A percentile compares a stretch with the other conserved stretches of the same genome.
Evolutionary conservation across 35 echinoderm and acorn worm species (phyloP).

Genomic region (Ophiothrix spiculata): DNA sequence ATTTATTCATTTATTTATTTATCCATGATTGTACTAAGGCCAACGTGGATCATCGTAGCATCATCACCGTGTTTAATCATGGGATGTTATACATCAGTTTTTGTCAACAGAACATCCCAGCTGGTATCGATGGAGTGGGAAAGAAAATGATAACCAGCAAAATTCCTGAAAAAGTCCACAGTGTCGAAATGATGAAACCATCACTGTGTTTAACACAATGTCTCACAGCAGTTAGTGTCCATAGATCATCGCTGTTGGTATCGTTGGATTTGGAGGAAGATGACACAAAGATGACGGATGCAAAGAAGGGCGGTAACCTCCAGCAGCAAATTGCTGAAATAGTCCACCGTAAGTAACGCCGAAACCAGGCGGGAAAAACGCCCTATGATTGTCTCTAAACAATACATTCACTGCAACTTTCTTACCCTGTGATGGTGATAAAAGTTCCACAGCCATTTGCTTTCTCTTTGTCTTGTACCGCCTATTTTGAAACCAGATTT

Average conservation of each 20-base stretch:
- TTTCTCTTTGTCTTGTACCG: slow-evolving; percentile 97
- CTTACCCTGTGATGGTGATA: slow-evolving; percentile 80
- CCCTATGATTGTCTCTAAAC: slow-evolving; percentile 67
- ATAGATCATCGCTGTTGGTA: too few relatives aligned
- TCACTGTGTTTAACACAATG: too few relatives aligned
- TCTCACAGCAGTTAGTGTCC: background rate
- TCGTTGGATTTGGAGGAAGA: background rate
- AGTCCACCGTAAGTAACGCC: background rate
- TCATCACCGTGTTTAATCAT: too few relatives aligned
- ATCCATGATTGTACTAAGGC: too few relatives aligned
- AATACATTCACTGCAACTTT: slow-evolving; percentile 97
- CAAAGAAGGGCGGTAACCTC: background rate
- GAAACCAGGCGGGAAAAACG: slow-evolving; percentile 40
- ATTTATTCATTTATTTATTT: too few relatives aligned
- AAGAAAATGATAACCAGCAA: too few relatives aligned
- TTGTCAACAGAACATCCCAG: too few relatives aligned
- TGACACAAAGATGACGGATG: background rate
- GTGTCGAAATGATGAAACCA: too few relatives aligned
- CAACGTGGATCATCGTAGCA: too few relatives aligned
- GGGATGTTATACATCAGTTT: too few relatives aligned
- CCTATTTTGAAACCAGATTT: slow-evolving; percentile 99
- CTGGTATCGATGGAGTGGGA: too few relatives aligned
- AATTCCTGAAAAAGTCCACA: too few relatives aligned
- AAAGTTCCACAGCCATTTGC: slow-evolving; percentile 82
- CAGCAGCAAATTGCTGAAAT: background rate